Conservation (phyloP, 2,888 invertebrate species). For the Cactoblastis cactorum region DNA sequence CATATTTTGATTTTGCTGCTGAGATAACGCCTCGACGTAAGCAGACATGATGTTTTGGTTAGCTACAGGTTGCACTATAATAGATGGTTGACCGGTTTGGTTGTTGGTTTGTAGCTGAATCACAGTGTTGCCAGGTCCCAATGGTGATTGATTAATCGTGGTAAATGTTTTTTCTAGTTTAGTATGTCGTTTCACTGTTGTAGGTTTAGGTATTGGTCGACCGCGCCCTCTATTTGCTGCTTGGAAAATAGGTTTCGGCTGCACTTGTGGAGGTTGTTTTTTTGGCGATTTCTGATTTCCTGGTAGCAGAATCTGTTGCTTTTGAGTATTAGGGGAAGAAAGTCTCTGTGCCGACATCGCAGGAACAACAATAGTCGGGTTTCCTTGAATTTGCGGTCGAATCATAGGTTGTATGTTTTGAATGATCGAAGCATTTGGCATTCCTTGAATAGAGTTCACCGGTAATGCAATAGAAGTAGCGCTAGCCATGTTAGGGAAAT, state of each 20-base stretch:
- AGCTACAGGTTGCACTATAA: constrained; percentile 83
- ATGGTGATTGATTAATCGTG: constrained; percentile 65
- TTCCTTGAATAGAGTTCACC: constrained; percentile 71
- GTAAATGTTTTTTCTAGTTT: constrained; percentile 71
- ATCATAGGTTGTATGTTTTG: constrained; percentile 77
- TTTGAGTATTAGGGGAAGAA: constrained; percentile 62
- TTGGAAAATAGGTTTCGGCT: constrained; percentile 74
- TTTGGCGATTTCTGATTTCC: constrained; percentile 72
- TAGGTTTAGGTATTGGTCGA: constrained; percentile 69
- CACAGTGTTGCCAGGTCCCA: constrained; percentile 72
- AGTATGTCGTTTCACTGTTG: constrained; percentile 69
- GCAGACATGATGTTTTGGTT: constrained; percentile 81
- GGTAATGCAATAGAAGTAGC: constrained; percentile 72
- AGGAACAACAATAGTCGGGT: constrained; percentile 69
- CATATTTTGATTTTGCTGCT: constrained; percentile 84
- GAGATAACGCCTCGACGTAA: constrained; percentile 84
- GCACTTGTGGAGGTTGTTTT: constrained; percentile 66
- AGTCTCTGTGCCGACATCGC: constrained; percentile 69
- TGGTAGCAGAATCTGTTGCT: constrained; percentile 68
- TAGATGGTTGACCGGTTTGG: constrained; percentile 79
- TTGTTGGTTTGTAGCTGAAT: constrained; percentile 79
- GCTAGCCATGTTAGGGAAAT: constrained; percentile 73
- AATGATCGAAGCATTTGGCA: constrained; percentile 67
- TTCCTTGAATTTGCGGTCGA: constrained; percentile 67
- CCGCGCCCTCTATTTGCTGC: constrained; percentile 62